A percentile compares a stretch with the other conserved stretches of the same genome.
phyloP scores from a whole-genome alignment of 2,888 invertebrate genomes.

The Coelinius sp. region DNA sequence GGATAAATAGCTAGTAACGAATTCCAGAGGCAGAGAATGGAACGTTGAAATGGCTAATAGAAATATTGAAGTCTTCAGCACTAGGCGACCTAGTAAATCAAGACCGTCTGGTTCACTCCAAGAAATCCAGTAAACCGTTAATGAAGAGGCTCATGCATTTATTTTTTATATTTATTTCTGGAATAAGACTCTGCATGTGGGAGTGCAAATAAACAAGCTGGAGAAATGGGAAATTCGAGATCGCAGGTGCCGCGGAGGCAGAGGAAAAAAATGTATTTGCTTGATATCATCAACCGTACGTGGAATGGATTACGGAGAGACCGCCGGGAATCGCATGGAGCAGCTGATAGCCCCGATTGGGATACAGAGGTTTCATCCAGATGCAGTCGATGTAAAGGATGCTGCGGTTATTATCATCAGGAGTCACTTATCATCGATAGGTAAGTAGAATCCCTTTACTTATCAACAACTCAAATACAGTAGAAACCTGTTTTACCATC shows the following conservation, averaged over 20 bases:
- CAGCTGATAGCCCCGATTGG: constrained; percentile 57
- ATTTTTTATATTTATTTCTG: constrained; percentile 1
- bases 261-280: constrained; percentile 73
- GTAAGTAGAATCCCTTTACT: constrained; percentile 50
- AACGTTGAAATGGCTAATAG: constrained; percentile 25
- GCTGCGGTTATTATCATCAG: constrained; percentile 63
- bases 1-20: neutral
- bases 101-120: constrained; percentile 28
- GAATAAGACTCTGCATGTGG: neutral
- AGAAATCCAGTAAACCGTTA: constrained; percentile 36
- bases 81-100: constrained; percentile 38
- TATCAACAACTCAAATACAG: neutral
- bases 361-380: constrained; percentile 62
- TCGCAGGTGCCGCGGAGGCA: constrained; percentile 59
- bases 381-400: constrained; percentile 64
- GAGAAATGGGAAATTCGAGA: constrained; percentile 61
- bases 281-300: constrained; percentile 80
- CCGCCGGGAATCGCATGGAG: too few relatives aligned
- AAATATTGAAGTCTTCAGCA: constrained; percentile 12
- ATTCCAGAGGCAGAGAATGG: constrained; percentile 22
- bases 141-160: constrained; percentile 20
- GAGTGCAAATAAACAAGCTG: neutral
- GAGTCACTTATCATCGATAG: constrained; percentile 66
- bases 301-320: constrained; percentile 75
- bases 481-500: neutral